phyloP scores from a whole-genome alignment of 2,113 vertebrate genomes.

The Syrmaticus mikado region DNA sequence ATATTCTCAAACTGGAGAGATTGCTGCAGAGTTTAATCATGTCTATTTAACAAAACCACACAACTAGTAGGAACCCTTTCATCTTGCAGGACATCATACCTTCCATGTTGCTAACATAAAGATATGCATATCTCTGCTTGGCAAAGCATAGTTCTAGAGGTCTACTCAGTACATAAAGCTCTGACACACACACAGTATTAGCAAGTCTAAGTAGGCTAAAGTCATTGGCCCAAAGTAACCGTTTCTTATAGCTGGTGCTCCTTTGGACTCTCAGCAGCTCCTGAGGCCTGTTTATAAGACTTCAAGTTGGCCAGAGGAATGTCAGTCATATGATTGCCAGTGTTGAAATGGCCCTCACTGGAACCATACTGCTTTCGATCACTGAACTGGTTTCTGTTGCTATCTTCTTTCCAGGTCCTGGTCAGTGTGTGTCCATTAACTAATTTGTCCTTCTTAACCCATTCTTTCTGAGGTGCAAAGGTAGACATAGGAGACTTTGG shows the following conservation, averaged over 20 bases:
- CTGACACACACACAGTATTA: slow-evolving; percentile 85
- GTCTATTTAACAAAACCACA: slow-evolving; percentile 77
- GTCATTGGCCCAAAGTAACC: slow-evolving; percentile 74
- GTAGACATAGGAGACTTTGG: slow-evolving; percentile 94
- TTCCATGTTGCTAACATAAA: slow-evolving; percentile 81
- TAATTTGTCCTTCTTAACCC: slow-evolving; percentile 96
- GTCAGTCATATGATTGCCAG: slow-evolving; percentile 89
- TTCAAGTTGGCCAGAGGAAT: slow-evolving; percentile 97
- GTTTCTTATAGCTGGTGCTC: slow-evolving; percentile 96
- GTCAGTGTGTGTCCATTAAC: slow-evolving; percentile 97
- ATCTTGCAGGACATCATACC: slow-evolving; percentile 67
- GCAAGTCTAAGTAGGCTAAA: slow-evolving; percentile 85
- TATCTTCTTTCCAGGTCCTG: slow-evolving; percentile 95
- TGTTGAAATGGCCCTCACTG: slow-evolving; percentile 91
- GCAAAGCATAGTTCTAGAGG: slow-evolving; percentile 89
- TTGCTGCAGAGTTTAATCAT: slow-evolving; percentile 71
- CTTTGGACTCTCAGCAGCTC: slow-evolving; percentile 90
- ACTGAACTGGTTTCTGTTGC: slow-evolving; percentile 92
- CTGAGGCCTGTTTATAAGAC: slow-evolving; percentile 91
- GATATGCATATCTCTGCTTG: slow-evolving; percentile 85
- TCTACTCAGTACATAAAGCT: slow-evolving; percentile 89
- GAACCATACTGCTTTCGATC: slow-evolving; percentile 94
- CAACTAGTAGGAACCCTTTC: slow-evolving; percentile 78
- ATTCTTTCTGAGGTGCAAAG: slow-evolving; percentile 94
- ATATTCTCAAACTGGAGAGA: slow-evolving; percentile 76